These are phyloP conservation scores for Enteromius afrohamiltoni DNA, from an alignment of 2,797 vertebrate species.

Conservation along the genomic window DNA sequence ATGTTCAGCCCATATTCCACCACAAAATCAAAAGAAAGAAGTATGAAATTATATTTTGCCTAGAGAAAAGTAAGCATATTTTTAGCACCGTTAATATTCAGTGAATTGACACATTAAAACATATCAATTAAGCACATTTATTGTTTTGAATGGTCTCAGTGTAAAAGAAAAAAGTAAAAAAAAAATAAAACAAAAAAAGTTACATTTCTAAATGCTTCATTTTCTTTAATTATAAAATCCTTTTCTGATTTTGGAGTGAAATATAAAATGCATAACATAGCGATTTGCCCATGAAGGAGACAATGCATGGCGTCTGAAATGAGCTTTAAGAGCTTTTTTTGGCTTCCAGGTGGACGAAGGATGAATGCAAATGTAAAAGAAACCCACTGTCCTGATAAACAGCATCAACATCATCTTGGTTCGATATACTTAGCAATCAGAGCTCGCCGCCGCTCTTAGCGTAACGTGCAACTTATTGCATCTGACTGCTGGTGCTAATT, in stretches of 20 bases:
- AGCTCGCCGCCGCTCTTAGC: background rate
- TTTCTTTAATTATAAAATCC: background rate
- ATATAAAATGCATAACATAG: background rate
- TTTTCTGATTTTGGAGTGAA: background rate
- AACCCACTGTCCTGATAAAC: conserved; percentile 25
- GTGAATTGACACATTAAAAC: background rate
- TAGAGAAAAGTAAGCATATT: background rate
- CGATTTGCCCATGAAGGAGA: background rate
- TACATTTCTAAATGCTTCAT: background rate
- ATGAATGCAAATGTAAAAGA: background rate
- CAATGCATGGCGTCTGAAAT: background rate
- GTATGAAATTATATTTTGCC: background rate
- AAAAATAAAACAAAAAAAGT: no score
- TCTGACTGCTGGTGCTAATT: conserved; percentile 36
- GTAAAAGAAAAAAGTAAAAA: no score
- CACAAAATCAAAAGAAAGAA: conserved; percentile 15
- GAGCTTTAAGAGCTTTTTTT: background rate
- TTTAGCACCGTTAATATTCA: background rate
- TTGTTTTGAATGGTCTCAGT: background rate
- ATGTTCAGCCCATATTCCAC: conserved; percentile 4
- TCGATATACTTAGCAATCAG: conserved; percentile 29
- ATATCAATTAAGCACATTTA: background rate
- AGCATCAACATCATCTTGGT: conserved; percentile 15
- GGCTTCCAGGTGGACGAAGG: background rate
- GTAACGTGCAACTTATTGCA: background rate